phyloP scores from a whole-genome alignment of 2,888 invertebrate genomes.

The Microctonus aethiopoides region DNA sequence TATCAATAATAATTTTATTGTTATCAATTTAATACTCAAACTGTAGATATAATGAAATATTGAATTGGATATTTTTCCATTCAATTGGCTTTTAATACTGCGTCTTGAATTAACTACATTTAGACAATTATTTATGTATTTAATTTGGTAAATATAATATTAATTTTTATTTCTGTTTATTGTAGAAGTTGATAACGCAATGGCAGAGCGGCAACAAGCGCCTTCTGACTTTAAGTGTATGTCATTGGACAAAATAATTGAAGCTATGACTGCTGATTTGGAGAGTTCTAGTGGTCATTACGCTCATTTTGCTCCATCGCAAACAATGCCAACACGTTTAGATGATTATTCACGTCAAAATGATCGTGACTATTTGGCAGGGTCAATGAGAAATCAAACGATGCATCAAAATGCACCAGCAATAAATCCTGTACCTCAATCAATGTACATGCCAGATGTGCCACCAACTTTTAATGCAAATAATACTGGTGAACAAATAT shows the following conservation, averaged over 20 bases:
- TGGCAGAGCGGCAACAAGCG: slow-evolving; percentile 50
- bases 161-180: not conserved
- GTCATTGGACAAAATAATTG: slow-evolving; percentile 71
- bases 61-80: not conserved
- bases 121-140: no score
- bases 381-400: slow-evolving; percentile 7
- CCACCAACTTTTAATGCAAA: slow-evolving; percentile 46
- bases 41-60: not conserved
- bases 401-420: slow-evolving; percentile 5
- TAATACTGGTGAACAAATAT: slow-evolving; percentile 52
- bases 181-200: slow-evolving; percentile 34
- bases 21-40: not conserved
- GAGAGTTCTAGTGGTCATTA: slow-evolving; percentile 72
- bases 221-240: slow-evolving; percentile 57
- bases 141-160: not conserved
- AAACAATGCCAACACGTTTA: slow-evolving; percentile 57
- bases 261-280: slow-evolving; percentile 72
- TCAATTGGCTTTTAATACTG: not conserved
- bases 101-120: no score
- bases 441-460: slow-evolving; percentile 56
- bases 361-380: slow-evolving; percentile 1
- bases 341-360: slow-evolving; percentile 53
- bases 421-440: slow-evolving; percentile 40
- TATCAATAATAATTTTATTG: not conserved
- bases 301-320: slow-evolving; percentile 69